Evolutionary conservation across 2,113 vertebrate species (phyloP).

Genomic region (Heptranchias perlo): DNA sequence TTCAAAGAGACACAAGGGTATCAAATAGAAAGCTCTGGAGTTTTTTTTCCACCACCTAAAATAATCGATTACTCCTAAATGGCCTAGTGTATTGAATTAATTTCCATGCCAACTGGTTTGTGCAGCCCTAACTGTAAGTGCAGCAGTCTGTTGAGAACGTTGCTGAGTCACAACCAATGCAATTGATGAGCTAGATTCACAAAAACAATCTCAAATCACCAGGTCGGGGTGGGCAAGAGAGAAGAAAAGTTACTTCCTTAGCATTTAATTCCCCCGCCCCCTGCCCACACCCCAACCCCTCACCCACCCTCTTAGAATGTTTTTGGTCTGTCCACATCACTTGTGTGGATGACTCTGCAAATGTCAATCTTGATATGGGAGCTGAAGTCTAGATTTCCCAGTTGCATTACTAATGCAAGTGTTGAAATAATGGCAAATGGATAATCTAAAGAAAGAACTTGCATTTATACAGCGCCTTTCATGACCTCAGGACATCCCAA

Average conservation of each 20-base stretch:
- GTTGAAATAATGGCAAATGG: too few relatives aligned
- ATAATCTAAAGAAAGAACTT: too few relatives aligned
- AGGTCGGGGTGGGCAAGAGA: neutral
- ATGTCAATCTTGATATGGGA: too few relatives aligned
- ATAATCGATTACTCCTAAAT: slow-evolving; percentile 4
- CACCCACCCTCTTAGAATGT: too few relatives aligned
- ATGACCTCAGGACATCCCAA: too few relatives aligned
- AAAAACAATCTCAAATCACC: neutral
- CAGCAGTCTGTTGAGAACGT: neutral
- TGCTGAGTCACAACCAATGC: neutral
- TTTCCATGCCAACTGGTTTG: neutral
- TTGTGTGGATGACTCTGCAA: too few relatives aligned
- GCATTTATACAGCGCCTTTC: too few relatives aligned
- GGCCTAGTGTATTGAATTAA: slow-evolving; percentile 23
- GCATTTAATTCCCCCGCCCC: neutral
- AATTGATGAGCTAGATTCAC: neutral
- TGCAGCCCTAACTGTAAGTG: neutral
- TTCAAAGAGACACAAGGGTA: neutral
- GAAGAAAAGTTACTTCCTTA: neutral
- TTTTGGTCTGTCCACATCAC: too few relatives aligned
- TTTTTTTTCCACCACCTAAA: neutral
- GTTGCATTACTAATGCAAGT: too few relatives aligned
- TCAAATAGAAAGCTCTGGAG: neutral
- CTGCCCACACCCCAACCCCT: too few relatives aligned
- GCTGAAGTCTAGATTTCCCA: too few relatives aligned